Base-by-base conservation (phyloP, 1,140 invertebrate species). In the Hetaerina americana region DNA sequence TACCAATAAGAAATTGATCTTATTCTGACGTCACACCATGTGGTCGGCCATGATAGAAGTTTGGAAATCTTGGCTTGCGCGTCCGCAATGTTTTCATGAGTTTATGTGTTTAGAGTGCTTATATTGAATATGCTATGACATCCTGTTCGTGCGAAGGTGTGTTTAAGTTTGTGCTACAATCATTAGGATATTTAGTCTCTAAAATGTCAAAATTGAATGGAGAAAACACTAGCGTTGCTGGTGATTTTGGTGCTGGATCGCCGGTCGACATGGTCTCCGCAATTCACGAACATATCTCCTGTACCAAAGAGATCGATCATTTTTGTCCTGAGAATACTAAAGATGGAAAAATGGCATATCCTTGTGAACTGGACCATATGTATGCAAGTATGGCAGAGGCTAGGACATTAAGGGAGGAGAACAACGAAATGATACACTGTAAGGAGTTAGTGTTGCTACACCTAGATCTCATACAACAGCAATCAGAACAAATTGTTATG, bases 391-490 rank as follows among this genome's bases (percentile, higher is more conserved):
- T 82, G 80, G 83, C 80, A 68, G 81, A 82, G 72, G 78, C 77
- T 68, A 80, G 77, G 27, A 77, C 66, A 74, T 80, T 71, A 79
- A 78, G 69, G 77, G 78, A 83, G 70, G 79, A 81, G 66, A 79
- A 81, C 22, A 80, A 83, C 75, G 86, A 88, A 80, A 84, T 87
- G 76, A 84, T 82, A 74, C 84, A 85, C 77, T 82, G 88, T 25
- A 89, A 88, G 80, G 86, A 88, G 75, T 81, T 90, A 77, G 77
- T 89, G 71, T 78, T 90, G n/a, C 79, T 89, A n/a, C 88, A 91
- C 79, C 80, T 90, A 70, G 88, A 90, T 78, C 78, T 90, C 31
- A 89, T 90, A 76, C 89, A 90, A 79, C 88, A 90, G 76, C 89
- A 90, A 77, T 87, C 87, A 40, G 88, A 91, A 75, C 86, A 87